Evolutionary conservation across 2,888 invertebrate species (phyloP), one percentile per base, ranked within the genome.

Genomic region (Tinea pellionella): DNA sequence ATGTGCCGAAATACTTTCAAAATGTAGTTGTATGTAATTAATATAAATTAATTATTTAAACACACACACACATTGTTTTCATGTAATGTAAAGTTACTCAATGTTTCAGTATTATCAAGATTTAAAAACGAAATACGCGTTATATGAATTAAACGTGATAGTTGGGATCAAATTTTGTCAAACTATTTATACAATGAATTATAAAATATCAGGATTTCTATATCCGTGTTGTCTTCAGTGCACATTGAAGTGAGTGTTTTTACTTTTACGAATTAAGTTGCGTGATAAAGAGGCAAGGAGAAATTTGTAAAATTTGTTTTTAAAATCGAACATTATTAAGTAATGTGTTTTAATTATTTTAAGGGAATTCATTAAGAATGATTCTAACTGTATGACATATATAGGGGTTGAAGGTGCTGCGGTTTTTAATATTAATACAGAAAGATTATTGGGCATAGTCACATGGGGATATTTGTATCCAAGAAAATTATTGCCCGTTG

Each of bases 371-470:
- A 3, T 61, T 0, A 55, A 41, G 0, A 61, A 63, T 0, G 58
- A 62, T 0, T 4, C 30, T 0, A 62, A 61, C 6, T 80, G 80
- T 55, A 8, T 32, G 0, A 65, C 62, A 0, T 78, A 75, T 56
- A 76, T 71, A 15, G 80, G 77, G 0, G 76, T 74, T 0, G 74
- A 77, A 60, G 82, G 82, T 0, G 76, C 70, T 0, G 79, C 77
- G 0, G 58, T 83, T 0, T 16, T 73, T 3, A 69, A 78, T 37
- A 59, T 32, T 0, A 64, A 61, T 9, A 68, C 60, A 0, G 66
- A 69, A 0, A 65, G 66, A 61, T 59, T 83, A 18, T 59, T 81
- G 0, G 83, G 82, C 0, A 56, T 83, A 1, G 75, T 77, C 0
- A 79, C 77, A 0, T 83, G 83, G 83, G 78, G 77, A 0, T 59